phyloP scores from a whole-genome alignment of 2,797 vertebrate genomes.

The Malurus leucopterus region DNA sequence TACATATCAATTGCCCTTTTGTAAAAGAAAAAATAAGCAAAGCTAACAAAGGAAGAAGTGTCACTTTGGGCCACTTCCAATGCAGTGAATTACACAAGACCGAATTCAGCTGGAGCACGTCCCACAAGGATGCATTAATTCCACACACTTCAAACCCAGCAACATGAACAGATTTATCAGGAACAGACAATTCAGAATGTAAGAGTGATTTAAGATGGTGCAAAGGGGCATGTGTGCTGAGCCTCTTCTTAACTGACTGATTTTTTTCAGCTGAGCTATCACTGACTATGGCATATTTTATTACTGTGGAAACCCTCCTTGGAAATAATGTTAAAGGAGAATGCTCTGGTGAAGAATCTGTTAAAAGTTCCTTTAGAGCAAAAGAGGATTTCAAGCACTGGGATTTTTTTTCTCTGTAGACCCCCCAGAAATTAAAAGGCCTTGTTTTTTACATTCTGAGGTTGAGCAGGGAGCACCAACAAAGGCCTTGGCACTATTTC shows the following conservation, averaged over 20 bases:
- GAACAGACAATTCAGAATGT: not conserved
- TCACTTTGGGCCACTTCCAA: slow-evolving; percentile 5
- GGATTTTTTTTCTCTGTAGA: not conserved
- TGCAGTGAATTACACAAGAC: not conserved
- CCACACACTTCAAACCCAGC: not conserved
- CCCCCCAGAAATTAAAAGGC: not conserved
- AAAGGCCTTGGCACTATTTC: not conserved
- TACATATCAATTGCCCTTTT: not conserved
- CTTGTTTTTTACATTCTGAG: not conserved
- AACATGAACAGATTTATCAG: not conserved
- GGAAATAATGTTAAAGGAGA: not conserved
- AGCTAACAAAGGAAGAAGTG: not conserved
- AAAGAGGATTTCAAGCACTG: not conserved
- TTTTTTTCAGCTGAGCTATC: slow-evolving; percentile 1
- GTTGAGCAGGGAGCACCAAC: not conserved
- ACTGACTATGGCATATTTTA: not conserved
- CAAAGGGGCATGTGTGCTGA: not conserved
- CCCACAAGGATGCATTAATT: not conserved
- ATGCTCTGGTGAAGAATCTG: not conserved
- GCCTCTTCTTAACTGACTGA: not conserved
- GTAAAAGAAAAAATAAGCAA: not conserved
- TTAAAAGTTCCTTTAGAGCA: not conserved
- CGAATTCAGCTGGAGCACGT: not conserved
- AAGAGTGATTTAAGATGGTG: not conserved
- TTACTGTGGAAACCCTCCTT: not conserved